Evolutionary conservation across 2,797 vertebrate genomes (phyloP).

Genomic region (Sebastes goodei): DNA sequence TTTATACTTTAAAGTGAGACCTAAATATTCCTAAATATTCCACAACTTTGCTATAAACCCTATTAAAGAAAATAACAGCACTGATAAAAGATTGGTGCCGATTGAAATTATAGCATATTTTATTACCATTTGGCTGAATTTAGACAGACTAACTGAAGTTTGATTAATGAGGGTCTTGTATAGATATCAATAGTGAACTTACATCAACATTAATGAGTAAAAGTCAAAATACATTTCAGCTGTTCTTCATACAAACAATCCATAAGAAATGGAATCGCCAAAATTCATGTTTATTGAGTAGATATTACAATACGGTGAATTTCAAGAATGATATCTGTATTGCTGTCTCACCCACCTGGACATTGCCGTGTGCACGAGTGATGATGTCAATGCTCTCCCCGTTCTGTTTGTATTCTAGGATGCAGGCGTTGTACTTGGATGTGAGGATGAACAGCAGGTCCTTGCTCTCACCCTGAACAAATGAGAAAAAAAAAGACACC

Average conservation of each 20-base stretch:
- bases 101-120: not conserved
- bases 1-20: not conserved
- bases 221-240: not conserved
- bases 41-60: not conserved
- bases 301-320: not conserved
- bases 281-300: not conserved
- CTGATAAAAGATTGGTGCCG: not conserved
- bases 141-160: not conserved
- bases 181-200: not conserved
- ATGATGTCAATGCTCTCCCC: constrained; percentile 98
- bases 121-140: not conserved
- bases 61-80: not conserved
- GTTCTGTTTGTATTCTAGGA: constrained; percentile 97
- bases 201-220: not conserved
- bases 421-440: constrained; percentile 98
- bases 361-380: constrained; percentile 95
- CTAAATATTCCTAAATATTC: not conserved
- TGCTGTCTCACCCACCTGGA: constrained; percentile 86
- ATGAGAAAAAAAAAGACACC: not conserved
- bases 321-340: not conserved
- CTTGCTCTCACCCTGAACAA: constrained; percentile 92
- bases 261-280: not conserved
- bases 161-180: not conserved
- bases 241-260: not conserved
- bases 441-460: constrained; percentile 97